Conservation (phyloP, 1,140 invertebrate genomes). For the Sycophaga agraensis region DNA sequence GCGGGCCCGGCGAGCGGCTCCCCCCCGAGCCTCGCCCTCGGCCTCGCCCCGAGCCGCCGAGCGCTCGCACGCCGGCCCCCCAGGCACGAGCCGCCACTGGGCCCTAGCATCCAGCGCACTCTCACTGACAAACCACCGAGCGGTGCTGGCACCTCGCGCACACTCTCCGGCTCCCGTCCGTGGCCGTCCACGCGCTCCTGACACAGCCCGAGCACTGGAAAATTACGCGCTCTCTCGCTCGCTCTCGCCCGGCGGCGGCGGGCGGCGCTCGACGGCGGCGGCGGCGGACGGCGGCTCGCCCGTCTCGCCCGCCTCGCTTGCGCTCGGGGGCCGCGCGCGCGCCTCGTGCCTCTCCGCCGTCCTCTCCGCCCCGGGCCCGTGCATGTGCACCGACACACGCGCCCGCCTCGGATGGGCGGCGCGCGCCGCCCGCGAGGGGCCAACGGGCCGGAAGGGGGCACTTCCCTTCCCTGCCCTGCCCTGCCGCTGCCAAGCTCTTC, state of each 20-base stretch:
- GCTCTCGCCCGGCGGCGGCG: neutral
- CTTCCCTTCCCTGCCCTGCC: too few relatives aligned
- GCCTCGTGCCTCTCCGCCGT: neutral
- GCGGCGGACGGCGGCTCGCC: too few relatives aligned
- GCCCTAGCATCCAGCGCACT: neutral
- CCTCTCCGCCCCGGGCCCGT: neutral
- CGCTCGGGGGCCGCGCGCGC: too few relatives aligned
- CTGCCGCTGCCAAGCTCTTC: neutral
- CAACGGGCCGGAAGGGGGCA: too few relatives aligned
- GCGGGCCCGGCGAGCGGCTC: neutral
- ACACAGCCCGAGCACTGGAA: slow-evolving; percentile 28
- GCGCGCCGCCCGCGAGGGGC: neutral
- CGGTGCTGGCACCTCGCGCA: too few relatives aligned
- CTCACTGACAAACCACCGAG: too few relatives aligned
- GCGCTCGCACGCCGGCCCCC: neutral
- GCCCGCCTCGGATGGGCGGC: neutral
- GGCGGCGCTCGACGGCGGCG: neutral
- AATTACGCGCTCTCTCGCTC: slow-evolving; percentile 11
- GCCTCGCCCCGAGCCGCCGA: neutral
- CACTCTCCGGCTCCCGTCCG: neutral
- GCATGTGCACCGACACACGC: neutral
- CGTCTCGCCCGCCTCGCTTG: too few relatives aligned
- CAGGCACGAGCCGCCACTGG: neutral
- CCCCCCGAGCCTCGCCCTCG: neutral
- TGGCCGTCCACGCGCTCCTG: slow-evolving; percentile 21